Base-by-base conservation (phyloP, 2,888 invertebrate species). In the Andrena chrysosceles region DNA sequence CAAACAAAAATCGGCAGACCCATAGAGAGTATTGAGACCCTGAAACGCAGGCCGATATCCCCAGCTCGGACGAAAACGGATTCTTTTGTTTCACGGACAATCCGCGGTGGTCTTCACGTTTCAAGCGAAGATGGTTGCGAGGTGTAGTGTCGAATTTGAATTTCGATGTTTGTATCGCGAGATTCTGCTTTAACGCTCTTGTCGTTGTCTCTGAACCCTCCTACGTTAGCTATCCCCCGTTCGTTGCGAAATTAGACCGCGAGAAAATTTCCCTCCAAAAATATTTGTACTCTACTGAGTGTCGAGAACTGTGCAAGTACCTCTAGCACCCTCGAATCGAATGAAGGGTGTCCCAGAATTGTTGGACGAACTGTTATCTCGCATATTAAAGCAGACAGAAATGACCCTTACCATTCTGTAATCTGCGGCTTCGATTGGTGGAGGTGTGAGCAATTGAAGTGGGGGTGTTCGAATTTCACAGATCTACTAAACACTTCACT, bases 51-150 rank as follows among this genome's bases (percentile, higher is more conserved):
- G 49, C n/a, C 42, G 42, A 42, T 42, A 42, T 42, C 23, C 63
- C 31, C 60, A 76, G 73, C 72, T 85, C 82, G 85, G 87, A 91
- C 89, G 89, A 91, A 91, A 91, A 91, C 92, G 91, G 90, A 91
- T 92, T 90, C 89, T 89, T 73, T 56, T 20, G 23, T 20, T 52
- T 20, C 82, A 84, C 81, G 60, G 62, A 48, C 20, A 33, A 35
- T 52, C 54, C 48, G 60, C 54, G 42, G 13, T 35, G 26, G 4
- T 66, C 42, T 26, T 23, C 16, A 56, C 33, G 31, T 59, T 8
- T 48, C 20, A 20, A 16, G 13, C 42, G 26, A 31, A 59, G 48
- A 68, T 54, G 42, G 16, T 56, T 63, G 60, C 42, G 56, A 67
- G 42, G 49, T 33, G 75, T 56, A 16, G 35, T 52, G 56, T 54